Percentiles rank a stretch among this genome's conserved stretches.
Conservation (phyloP, 1,140 invertebrate genomes). For the Muscidifurax raptorellus region DNA sequence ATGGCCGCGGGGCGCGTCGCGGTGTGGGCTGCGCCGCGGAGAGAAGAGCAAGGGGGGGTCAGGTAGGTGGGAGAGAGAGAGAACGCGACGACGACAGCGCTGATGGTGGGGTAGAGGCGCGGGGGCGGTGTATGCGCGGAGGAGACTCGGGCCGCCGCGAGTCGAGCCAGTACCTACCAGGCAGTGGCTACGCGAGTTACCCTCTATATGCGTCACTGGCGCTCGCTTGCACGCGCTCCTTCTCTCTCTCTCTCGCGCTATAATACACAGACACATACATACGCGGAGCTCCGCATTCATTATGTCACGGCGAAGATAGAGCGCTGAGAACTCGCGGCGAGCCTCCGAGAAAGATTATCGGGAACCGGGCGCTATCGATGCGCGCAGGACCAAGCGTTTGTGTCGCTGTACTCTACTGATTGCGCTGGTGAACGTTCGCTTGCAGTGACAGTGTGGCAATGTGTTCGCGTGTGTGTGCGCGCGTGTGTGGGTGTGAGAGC, state of each 20-base stretch:
- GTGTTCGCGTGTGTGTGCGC: neutral
- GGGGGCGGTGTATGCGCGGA: conserved; percentile 56
- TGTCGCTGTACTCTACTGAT: neutral
- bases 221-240: conserved; percentile 51
- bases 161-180: conserved; percentile 69
- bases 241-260: no score
- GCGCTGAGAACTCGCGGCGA: neutral
- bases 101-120: conserved; percentile 61
- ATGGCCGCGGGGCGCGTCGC: conserved; percentile 58
- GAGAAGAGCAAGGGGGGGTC: conserved; percentile 36
- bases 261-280: neutral
- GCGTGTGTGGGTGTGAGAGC: neutral
- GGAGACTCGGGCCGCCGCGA: conserved; percentile 57
- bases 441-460: neutral
- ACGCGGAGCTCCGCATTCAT: conserved; percentile 55
- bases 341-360: conserved; percentile 16
- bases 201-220: conserved; percentile 45
- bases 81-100: conserved; percentile 46
- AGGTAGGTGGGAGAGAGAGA: conserved; percentile 51
- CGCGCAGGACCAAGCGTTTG: neutral
- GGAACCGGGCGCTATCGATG: neutral
- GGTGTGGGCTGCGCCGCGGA: conserved; percentile 59
- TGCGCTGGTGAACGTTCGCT: neutral
- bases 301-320: conserved; percentile 47
- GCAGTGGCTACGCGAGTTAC: conserved; percentile 65